Base-by-base conservation (phyloP, 2,888 invertebrate genomes). In the Drosophila siamana region DNA sequence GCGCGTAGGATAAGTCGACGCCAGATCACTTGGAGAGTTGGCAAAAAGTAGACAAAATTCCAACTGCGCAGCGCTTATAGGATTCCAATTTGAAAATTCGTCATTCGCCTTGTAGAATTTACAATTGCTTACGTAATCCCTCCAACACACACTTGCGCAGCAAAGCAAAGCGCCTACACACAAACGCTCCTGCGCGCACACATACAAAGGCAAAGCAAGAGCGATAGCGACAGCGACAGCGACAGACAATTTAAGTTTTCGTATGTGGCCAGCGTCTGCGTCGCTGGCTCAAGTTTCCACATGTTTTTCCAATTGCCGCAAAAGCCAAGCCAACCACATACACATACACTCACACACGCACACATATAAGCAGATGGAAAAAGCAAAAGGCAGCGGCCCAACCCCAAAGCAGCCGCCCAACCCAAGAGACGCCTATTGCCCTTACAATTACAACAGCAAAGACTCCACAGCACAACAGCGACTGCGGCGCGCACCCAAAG, bases 61-160 rank as follows among this genome's bases (percentile, higher is more conserved):
- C 52, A 78, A 78, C 56, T 74, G 72, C 78, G 74, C 78, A 67
- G 70, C 60, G 48, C 68, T 62, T 56, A 63, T 86, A 83, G 82
- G 82, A 83, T 86, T 80, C 78, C 81, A 69, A 71, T 55, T 81
- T 52, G 66, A 74, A 76, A 73, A 76, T 73, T 77, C 77, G 75
- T 75, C 75, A 76, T 69, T 73, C 69, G 75, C 69, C 81, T 80
- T 79, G 74, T 86, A 85, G 87, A 87, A 85, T 80, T 85, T 85
- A 80, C 80, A 85, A 85, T 77, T 80, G 87, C 78, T 85, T 87
- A 85, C 87, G 83, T 83, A 83, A 83, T 86, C 69, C 76, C 66
- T 62, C 60, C 62, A 77, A 70, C 64, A 77, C 67, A 28, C 28
- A 77, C 67, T 66, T 61, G 69, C 52, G 56, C 66, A 38, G 36